These are phyloP conservation scores for Drosophila bifasciata DNA, from an alignment of 1,140 invertebrate species.

Conservation along the genomic window DNA sequence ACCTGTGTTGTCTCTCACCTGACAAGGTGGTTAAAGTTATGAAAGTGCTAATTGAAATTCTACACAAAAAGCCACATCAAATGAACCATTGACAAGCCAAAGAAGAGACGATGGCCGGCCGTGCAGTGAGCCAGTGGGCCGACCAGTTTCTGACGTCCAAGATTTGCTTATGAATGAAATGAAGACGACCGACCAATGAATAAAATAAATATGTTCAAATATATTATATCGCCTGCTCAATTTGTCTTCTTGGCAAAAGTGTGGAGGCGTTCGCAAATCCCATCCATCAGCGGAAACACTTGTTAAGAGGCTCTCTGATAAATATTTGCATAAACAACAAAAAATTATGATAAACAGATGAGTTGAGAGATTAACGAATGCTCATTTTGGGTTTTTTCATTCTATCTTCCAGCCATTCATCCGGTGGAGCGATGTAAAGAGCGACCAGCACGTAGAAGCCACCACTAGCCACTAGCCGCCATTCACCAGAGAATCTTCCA, in stretches of 20 bases:
- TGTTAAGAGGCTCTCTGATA: conserved; percentile 38
- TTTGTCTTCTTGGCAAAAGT: conserved; percentile 52
- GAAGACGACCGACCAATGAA: conserved; percentile 52
- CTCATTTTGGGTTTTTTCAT: conserved; percentile 23
- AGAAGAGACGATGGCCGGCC: conserved; percentile 18
- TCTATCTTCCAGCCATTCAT: conserved; percentile 45
- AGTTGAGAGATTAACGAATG: conserved; percentile 62
- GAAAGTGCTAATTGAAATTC: conserved; percentile 70
- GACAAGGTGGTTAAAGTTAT: conserved; percentile 52
- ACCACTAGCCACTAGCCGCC: conserved; percentile 16
- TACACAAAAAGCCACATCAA: conserved; percentile 46
- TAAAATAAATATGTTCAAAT: conserved; percentile 66
- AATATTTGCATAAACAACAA: conserved; percentile 48
- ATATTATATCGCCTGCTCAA: conserved; percentile 57
- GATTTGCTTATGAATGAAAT: conserved; percentile 62
- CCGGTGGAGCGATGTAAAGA: conserved; percentile 49
- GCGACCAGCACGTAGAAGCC: conserved; percentile 19
- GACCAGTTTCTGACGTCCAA: conserved; percentile 35
- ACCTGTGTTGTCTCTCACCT: conserved; percentile 28
- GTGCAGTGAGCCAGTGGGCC: no score
- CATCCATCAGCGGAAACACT: conserved; percentile 63
- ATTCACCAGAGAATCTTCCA: conserved; percentile 15
- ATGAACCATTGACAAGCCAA: conserved; percentile 36
- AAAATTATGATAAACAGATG: conserved; percentile 55
- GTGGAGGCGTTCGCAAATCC: conserved; percentile 43